These are phyloP conservation scores for Onychostruthus taczanowskii DNA, from an alignment of 2,113 vertebrate species.

Conservation along the genomic window DNA sequence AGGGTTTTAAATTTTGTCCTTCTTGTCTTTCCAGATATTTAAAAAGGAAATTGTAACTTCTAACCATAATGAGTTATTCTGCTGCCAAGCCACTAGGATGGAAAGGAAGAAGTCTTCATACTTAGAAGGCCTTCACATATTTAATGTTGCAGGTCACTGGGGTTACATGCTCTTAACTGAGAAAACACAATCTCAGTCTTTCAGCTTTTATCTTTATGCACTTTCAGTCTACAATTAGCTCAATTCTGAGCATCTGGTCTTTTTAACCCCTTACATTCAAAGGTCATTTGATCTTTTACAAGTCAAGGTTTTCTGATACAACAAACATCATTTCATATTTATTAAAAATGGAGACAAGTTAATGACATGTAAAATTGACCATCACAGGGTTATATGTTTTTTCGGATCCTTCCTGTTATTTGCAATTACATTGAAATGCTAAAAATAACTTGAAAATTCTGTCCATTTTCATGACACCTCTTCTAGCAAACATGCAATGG, in stretches of 20 bases:
- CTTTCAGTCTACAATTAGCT: slow-evolving; percentile 43
- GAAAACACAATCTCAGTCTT: slow-evolving; percentile 15
- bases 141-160: no score
- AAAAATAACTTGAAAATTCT: neutral
- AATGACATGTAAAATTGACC: neutral
- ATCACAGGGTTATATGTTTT: neutral
- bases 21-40: slow-evolving; percentile 27
- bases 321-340: slow-evolving; percentile 5
- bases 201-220: neutral
- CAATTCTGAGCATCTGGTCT: slow-evolving; percentile 39
- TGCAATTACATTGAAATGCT: neutral
- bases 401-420: neutral
- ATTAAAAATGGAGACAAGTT: neutral
- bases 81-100: neutral
- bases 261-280: slow-evolving; percentile 33
- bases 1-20: slow-evolving; percentile 18
- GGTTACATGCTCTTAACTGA: neutral
- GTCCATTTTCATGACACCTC: neutral
- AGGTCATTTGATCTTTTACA: neutral
- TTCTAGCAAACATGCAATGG: neutral
- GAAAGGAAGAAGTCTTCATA: slow-evolving; percentile 10
- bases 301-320: neutral
- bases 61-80: neutral
- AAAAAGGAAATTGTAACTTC: slow-evolving; percentile 56
- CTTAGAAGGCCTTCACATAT: neutral